Conservation (phyloP, 2,113 vertebrate genomes). For the Cinclus mexicanus region DNA sequence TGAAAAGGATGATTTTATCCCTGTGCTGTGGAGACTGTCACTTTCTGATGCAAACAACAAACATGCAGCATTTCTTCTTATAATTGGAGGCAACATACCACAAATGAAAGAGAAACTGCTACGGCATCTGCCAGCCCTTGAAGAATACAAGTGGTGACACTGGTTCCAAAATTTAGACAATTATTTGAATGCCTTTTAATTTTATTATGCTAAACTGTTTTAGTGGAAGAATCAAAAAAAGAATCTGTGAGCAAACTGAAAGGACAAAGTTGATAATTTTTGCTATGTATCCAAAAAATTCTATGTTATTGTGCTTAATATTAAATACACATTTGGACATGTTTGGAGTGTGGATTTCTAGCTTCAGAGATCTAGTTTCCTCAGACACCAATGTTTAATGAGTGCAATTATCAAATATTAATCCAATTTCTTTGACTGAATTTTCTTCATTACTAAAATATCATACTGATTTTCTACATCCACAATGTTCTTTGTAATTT, state of each 20-base stretch:
- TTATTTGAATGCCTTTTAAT: neutral
- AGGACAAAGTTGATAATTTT: neutral
- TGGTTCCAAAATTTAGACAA: neutral
- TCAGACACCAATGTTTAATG: neutral
- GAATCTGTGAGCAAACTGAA: neutral
- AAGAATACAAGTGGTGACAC: neutral
- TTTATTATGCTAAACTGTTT: neutral
- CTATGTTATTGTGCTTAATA: neutral
- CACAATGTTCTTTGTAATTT: neutral
- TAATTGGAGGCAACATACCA: conserved; percentile 9
- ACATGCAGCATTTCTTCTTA: conserved; percentile 1
- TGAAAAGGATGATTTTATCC: conserved; percentile 24
- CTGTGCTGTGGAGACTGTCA: neutral
- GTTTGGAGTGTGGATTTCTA: neutral
- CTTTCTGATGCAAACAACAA: conserved; percentile 18
- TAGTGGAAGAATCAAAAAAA: neutral
- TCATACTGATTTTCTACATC: neutral
- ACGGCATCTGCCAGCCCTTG: neutral
- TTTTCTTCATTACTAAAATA: neutral
- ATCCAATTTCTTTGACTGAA: neutral
- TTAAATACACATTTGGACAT: neutral
- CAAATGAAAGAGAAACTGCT: neutral
- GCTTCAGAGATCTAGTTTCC: neutral
- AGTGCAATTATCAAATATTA: neutral
- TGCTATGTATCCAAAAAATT: neutral